Evolutionary conservation across 2,113 vertebrate genomes (phyloP).

Genomic region (Onychostoma macrolepis): DNA sequence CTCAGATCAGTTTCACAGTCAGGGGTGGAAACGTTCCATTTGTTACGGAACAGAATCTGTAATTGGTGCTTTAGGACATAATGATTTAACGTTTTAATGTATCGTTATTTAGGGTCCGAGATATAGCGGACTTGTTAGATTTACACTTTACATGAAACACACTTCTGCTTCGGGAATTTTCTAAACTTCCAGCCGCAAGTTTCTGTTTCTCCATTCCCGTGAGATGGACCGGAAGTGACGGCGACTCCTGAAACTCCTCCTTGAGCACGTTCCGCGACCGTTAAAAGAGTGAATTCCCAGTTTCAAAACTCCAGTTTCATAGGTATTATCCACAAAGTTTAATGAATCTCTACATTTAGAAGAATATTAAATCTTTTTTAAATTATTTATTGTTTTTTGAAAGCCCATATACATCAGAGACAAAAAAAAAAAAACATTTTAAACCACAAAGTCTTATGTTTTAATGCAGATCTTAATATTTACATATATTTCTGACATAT

Average conservation of each 20-base stretch:
- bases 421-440: background rate
- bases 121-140: background rate
- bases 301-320: background rate
- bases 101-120: background rate
- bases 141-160: background rate
- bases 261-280: background rate
- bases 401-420: background rate
- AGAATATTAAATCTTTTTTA: background rate
- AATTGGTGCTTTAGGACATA: background rate
- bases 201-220: slow-evolving; percentile 22
- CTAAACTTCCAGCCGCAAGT: slow-evolving; percentile 22
- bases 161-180: slow-evolving; percentile 36
- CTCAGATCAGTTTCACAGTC: slow-evolving; percentile 24
- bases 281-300: background rate
- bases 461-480: background rate
- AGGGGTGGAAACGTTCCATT: slow-evolving; percentile 7
- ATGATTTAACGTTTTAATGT: background rate
- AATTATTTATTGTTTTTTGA: background rate
- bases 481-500: background rate
- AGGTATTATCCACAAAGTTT: background rate
- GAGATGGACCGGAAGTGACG: slow-evolving; percentile 15
- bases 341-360: background rate
- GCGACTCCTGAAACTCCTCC: background rate
- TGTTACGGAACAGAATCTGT: background rate
- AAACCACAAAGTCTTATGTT: background rate